Evolutionary conservation across 2,113 vertebrate genomes (phyloP).

Genomic region (Tragelaphus scriptus): DNA sequence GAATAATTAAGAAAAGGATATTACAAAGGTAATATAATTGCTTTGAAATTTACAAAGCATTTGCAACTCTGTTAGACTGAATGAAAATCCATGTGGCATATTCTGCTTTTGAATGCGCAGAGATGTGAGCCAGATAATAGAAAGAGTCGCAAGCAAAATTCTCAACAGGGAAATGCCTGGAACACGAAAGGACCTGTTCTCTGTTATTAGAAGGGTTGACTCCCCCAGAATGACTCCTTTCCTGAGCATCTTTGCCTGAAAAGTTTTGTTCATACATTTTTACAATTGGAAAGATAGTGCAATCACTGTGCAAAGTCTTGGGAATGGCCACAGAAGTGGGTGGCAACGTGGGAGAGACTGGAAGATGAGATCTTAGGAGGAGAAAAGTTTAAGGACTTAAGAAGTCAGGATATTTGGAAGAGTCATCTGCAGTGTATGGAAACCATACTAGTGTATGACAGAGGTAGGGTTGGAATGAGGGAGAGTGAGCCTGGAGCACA

Average conservation of each 20-base stretch:
- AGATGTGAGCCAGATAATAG: background rate
- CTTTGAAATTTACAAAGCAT: conserved; percentile 9
- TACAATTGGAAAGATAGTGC: background rate
- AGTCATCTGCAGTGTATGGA: background rate
- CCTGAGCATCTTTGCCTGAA: background rate
- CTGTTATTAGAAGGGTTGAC: background rate
- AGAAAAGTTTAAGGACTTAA: background rate
- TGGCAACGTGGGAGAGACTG: background rate
- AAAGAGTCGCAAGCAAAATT: background rate
- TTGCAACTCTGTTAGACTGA: background rate
- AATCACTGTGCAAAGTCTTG: background rate
- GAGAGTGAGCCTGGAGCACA: fast-evolving
- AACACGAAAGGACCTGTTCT: background rate
- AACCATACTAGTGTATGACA: background rate
- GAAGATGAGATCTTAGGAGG: background rate
- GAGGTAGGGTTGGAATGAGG: background rate
- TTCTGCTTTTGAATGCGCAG: background rate
- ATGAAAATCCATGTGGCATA: background rate
- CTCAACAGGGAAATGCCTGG: background rate
- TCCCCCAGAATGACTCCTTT: background rate
- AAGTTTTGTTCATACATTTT: background rate
- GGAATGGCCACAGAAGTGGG: background rate
- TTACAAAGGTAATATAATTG: background rate
- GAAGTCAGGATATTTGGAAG: background rate
- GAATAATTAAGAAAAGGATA: background rate